Evolutionary conservation across 2,113 vertebrate genomes (phyloP).

Genomic region (Burhinus bistriatus): DNA sequence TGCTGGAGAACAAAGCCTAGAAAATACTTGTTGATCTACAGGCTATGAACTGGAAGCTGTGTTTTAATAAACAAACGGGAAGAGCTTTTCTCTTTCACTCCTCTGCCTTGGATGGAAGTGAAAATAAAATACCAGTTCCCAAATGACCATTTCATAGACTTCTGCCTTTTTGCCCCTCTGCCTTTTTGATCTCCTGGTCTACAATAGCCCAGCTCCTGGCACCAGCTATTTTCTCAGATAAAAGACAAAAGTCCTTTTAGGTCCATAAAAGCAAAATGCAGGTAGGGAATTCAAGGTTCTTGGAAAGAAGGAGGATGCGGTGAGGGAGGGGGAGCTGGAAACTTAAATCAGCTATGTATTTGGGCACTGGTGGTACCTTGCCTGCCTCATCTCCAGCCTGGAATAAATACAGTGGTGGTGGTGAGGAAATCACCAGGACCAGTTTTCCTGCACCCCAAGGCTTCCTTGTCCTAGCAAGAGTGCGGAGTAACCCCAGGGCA

Average conservation of each 20-base stretch:
- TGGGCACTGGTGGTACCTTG: background rate
- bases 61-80: slow-evolving; percentile 5
- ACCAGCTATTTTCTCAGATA: slow-evolving; percentile 66
- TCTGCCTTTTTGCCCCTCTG: background rate
- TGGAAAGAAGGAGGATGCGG: slow-evolving; percentile 6
- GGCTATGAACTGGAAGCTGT: background rate
- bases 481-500: background rate
- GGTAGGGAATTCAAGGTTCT: slow-evolving; percentile 43
- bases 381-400: background rate
- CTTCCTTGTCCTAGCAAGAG: background rate
- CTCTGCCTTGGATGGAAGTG: background rate
- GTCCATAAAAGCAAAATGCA: slow-evolving; percentile 45
- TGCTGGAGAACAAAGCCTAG: background rate
- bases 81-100: background rate
- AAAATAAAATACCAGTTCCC: slow-evolving; percentile 56
- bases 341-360: background rate
- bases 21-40: slow-evolving; percentile 22
- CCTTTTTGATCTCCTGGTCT: slow-evolving; percentile 39
- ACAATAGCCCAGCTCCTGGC: slow-evolving; percentile 12
- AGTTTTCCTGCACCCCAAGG: background rate
- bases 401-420: background rate
- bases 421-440: background rate
- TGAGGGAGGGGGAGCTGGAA: background rate
- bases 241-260: slow-evolving; percentile 70
- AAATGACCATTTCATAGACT: slow-evolving; percentile 20